These are phyloP conservation scores for Chloropsis hardwickii DNA, from an alignment of 2,113 vertebrate genomes.

Conservation along the genomic window DNA sequence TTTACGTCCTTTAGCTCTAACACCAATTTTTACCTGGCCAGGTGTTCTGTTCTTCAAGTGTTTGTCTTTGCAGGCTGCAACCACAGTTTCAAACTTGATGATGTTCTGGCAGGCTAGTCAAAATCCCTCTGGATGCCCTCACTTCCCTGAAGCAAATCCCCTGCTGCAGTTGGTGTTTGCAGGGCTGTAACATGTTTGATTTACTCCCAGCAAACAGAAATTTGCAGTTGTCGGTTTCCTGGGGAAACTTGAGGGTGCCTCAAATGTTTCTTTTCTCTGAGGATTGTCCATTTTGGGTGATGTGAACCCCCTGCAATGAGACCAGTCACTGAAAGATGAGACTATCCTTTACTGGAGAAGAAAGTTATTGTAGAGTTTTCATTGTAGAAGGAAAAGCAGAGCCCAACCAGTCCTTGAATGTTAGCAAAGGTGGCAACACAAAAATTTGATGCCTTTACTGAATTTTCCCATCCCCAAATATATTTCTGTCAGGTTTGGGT, in stretches of 20 bases:
- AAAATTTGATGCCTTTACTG: neutral
- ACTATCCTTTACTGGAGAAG: neutral
- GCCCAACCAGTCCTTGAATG: accelerated
- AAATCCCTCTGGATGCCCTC: neutral
- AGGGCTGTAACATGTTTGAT: neutral
- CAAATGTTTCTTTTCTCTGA: neutral
- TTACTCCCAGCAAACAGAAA: neutral
- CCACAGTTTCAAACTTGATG: neutral
- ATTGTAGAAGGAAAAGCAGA: neutral
- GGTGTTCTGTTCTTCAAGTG: neutral
- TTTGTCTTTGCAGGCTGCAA: neutral
- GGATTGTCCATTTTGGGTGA: neutral
- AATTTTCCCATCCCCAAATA: neutral
- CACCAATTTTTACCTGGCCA: neutral
- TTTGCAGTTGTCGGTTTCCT: accelerated
- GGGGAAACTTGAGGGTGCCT: neutral
- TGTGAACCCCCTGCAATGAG: accelerated
- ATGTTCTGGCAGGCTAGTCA: neutral
- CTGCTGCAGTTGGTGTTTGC: neutral
- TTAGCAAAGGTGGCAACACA: neutral
- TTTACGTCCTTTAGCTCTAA: neutral
- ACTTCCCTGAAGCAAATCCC: neutral
- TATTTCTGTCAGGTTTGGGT: neutral
- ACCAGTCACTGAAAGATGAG: neutral
- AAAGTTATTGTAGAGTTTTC: neutral